phyloP scores from a whole-genome alignment of 2,888 invertebrate species.

The Tinea trinotella region DNA sequence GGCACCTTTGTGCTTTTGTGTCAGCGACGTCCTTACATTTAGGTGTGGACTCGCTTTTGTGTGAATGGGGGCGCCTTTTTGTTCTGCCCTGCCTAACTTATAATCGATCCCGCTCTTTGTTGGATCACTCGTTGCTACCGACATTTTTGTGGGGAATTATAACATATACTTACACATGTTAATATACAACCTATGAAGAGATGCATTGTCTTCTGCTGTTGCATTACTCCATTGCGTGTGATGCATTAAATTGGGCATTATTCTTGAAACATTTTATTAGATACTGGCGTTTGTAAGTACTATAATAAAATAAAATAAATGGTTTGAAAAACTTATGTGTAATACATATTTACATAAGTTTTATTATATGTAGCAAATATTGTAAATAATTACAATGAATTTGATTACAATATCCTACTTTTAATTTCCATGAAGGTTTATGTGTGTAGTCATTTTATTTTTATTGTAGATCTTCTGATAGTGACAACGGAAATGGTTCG shows the following conservation, averaged over 20 bases:
- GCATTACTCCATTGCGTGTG: too few species aligned
- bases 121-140: slow-evolving; percentile 24
- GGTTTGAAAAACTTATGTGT: too few species aligned
- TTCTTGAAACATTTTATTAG: too few species aligned
- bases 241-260: too few species aligned
- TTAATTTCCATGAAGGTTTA: neutral
- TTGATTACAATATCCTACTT: neutral
- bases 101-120: slow-evolving; percentile 28
- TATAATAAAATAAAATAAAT: too few species aligned
- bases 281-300: too few species aligned
- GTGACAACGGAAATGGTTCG: neutral
- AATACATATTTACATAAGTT: neutral
- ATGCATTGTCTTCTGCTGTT: too few species aligned
- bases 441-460: neutral
- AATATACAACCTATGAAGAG: too few species aligned
- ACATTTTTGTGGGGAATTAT: too few species aligned
- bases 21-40: slow-evolving; percentile 59
- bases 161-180: too few species aligned
- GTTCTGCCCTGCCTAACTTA: slow-evolving; percentile 37
- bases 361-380: neutral
- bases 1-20: slow-evolving; percentile 35
- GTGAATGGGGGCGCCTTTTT: slow-evolving; percentile 40
- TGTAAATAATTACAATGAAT: neutral
- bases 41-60: slow-evolving; percentile 49
- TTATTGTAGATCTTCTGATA: neutral